Percentiles rank a stretch among this genome's conserved stretches.
Conservation (phyloP, 37 sponge, comb jelly and placozoan species). For the Crambe crambe region DNA sequence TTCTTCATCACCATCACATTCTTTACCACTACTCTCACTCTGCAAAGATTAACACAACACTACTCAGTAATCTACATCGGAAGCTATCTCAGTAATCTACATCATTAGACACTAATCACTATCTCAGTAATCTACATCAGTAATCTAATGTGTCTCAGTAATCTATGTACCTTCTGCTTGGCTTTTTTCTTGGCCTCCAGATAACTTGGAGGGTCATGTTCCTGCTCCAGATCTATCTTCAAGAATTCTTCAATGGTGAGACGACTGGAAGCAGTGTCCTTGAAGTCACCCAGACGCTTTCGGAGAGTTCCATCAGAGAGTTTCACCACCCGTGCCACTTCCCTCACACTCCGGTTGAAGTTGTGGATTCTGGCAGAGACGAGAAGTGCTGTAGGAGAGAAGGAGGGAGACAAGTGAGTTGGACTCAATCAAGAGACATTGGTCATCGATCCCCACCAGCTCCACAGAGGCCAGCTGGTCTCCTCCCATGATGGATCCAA, state of each 20-base stretch:
- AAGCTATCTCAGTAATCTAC: neutral
- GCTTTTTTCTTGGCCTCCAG: slow-evolving; percentile 55
- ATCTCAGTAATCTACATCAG: neutral
- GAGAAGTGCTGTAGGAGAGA: slow-evolving; percentile 74
- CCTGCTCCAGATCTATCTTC: slow-evolving; percentile 93
- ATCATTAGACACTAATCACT: no score
- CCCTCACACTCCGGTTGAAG: slow-evolving; percentile 76
- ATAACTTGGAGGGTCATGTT: slow-evolving; percentile 97
- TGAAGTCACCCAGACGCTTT: slow-evolving; percentile 93
- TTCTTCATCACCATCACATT: slow-evolving; percentile 5
- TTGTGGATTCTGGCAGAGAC: slow-evolving; percentile 90
- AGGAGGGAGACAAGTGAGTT: no score
- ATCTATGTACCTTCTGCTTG: slow-evolving; percentile 10
- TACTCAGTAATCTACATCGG: neutral
- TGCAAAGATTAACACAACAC: no score
- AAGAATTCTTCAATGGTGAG: slow-evolving; percentile 99
- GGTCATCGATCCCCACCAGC: slow-evolving; percentile 62
- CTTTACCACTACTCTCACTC: neutral
- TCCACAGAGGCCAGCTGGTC: slow-evolving; percentile 98
- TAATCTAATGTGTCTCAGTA: neutral
- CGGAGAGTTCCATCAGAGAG: slow-evolving; percentile 84
- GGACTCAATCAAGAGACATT: no score
- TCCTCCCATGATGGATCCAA: slow-evolving; percentile 96
- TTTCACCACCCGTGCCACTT: slow-evolving; percentile 87
- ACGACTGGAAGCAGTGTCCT: slow-evolving; percentile 91